These are phyloP conservation scores for Helicoverpa assulta DNA, from an alignment of 2,888 invertebrate species.

Conservation along the genomic window DNA sequence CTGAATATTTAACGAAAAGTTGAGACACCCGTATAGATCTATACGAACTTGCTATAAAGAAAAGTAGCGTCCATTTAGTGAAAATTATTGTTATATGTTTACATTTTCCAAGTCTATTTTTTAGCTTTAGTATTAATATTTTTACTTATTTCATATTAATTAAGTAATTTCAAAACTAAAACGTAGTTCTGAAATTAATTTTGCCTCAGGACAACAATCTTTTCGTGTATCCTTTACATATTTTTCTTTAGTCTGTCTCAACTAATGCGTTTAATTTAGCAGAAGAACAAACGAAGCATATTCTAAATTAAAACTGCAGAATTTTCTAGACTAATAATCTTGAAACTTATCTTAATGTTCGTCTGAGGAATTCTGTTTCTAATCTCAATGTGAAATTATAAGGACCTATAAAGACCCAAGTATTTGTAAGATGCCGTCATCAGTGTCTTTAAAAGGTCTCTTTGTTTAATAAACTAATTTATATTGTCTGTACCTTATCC, in stretches of 20 bases:
- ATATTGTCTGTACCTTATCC: constrained; percentile 14
- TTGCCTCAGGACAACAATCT: neutral
- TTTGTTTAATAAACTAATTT: constrained; percentile 45
- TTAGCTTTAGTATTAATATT: constrained; percentile 22
- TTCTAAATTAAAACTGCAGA: constrained; percentile 31
- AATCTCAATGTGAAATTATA: constrained; percentile 52
- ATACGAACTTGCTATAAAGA: constrained; percentile 18
- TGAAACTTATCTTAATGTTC: constrained; percentile 28
- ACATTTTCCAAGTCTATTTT: constrained; percentile 3
- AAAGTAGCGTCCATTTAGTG: constrained; percentile 7
- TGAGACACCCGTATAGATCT: constrained; percentile 15
- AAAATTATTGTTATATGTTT: constrained; percentile 30
- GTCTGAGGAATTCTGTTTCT: constrained; percentile 34
- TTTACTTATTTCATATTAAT: constrained; percentile 4
- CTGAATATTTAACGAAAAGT: constrained; percentile 29
- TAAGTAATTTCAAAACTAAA: constrained; percentile 19
- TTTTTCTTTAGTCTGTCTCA: neutral
- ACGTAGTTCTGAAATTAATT: constrained; percentile 26
- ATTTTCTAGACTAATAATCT: constrained; percentile 33
- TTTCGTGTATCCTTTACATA: neutral
- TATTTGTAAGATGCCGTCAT: constrained; percentile 56
- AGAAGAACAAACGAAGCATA: constrained; percentile 4
- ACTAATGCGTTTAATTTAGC: constrained; percentile 12
- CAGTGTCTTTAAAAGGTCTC: constrained; percentile 40
- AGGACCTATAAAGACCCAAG: constrained; percentile 44